These are phyloP conservation scores for Tenthredo scrophulariae DNA, from an alignment of 2,888 invertebrate species.

Conservation along the genomic window DNA sequence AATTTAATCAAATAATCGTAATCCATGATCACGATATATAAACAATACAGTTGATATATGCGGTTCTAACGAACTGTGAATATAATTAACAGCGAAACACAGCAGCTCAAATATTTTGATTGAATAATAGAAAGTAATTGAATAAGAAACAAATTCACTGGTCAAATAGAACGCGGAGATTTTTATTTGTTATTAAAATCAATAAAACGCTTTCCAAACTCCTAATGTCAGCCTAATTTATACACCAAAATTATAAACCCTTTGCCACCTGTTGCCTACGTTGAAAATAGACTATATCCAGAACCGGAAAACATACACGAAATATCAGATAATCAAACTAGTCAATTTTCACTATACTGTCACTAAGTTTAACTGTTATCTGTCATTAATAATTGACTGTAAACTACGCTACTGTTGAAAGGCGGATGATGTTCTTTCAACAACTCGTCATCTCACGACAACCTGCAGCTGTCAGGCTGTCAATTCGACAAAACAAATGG, in stretches of 20 bases:
- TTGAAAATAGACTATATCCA: slow-evolving; percentile 29
- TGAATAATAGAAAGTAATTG: not conserved
- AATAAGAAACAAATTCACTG: too few relatives aligned
- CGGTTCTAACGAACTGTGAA: not conserved
- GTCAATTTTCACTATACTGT: not conserved
- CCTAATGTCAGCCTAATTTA: not conserved
- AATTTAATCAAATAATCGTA: slow-evolving; percentile 97
- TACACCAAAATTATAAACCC: slow-evolving; percentile 45
- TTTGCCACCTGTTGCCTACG: slow-evolving; percentile 70
- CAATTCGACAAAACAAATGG: slow-evolving; percentile 1
- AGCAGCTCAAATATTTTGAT: not conserved
- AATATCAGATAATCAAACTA: not conserved
- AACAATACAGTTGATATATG: not conserved
- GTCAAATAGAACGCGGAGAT: not conserved
- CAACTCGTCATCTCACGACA: not conserved
- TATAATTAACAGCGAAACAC: not conserved
- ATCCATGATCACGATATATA: slow-evolving; percentile 81
- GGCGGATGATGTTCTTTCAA: not conserved
- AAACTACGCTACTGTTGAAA: slow-evolving; percentile 31
- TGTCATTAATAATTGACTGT: slow-evolving; percentile 22
- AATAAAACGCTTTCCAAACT: not conserved
- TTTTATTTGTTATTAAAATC: not conserved
- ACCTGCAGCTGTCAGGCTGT: not conserved
- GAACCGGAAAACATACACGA: not conserved
- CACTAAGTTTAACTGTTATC: not conserved